These are phyloP conservation scores for Neogobius melanostomus DNA, from an alignment of 2,113 vertebrate species.

Conservation along the genomic window DNA sequence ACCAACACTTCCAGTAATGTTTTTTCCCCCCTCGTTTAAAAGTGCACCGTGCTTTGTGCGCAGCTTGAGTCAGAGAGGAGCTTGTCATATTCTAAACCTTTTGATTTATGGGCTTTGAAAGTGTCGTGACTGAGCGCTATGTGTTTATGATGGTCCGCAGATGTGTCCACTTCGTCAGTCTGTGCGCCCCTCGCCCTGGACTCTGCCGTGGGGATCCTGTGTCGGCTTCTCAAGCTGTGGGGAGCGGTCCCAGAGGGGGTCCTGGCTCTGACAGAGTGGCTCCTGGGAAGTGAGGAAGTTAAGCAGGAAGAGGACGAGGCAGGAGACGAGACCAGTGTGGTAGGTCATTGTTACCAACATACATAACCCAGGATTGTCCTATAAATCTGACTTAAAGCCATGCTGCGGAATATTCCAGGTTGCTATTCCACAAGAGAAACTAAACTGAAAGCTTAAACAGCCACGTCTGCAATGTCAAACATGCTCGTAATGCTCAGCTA, in stretches of 20 bases:
- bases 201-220: conserved; percentile 78
- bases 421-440: too few relatives aligned
- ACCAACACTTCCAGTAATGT: conserved; percentile 8
- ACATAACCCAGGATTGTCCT: too few relatives aligned
- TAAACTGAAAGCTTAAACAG: too few relatives aligned
- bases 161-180: conserved; percentile 73
- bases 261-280: conserved; percentile 81
- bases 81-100: conserved; percentile 1
- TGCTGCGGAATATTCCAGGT: too few relatives aligned
- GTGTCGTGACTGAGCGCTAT: too few relatives aligned
- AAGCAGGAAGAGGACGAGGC: conserved; percentile 4
- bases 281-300: conserved; percentile 78
- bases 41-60: not conserved
- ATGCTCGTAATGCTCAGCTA: too few relatives aligned
- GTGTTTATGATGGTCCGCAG: conserved; percentile 59
- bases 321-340: conserved; percentile 58
- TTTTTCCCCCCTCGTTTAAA: conserved; percentile 24
- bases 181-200: conserved; percentile 85
- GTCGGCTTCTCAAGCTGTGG: conserved; percentile 83
- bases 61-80: not conserved
- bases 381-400: too few relatives aligned
- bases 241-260: conserved; percentile 68
- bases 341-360: conserved; percentile 33
- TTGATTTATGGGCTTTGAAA: not conserved
- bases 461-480: too few relatives aligned